Conservation (phyloP, 2,888 invertebrate species). For the Sicus ferrugineus region DNA sequence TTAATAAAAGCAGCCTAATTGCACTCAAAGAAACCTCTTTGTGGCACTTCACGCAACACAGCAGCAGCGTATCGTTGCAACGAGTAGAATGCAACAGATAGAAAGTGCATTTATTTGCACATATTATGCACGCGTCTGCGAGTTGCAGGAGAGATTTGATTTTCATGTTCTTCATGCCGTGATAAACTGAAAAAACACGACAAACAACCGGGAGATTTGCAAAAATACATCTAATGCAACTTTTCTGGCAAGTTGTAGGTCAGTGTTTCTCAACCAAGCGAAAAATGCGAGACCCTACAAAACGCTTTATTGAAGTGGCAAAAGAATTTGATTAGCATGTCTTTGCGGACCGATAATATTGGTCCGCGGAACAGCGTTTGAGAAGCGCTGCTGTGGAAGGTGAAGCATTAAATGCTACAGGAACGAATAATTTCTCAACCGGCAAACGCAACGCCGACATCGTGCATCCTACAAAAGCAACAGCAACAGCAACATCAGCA, state of each 20-base stretch:
- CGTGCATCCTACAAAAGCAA: background rate
- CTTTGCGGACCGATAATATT: background rate
- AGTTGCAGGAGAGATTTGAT: background rate
- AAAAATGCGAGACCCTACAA: no score
- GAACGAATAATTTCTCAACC: conserved; percentile 25
- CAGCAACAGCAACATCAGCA: conserved; percentile 14
- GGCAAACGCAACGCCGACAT: conserved; percentile 5
- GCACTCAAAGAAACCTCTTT: conserved; percentile 26
- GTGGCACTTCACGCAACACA: conserved; percentile 9
- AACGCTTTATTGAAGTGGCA: no score
- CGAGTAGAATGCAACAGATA: conserved; percentile 28
- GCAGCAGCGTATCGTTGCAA: background rate
- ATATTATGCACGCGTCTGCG: conserved; percentile 26
- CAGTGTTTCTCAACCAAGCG: no score
- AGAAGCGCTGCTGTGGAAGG: background rate
- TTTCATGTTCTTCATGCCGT: background rate
- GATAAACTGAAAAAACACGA: conserved; percentile 9
- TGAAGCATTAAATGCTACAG: conserved; percentile 24
- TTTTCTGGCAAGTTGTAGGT: background rate
- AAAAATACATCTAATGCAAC: conserved; percentile 6
- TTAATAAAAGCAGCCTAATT: conserved; percentile 36
- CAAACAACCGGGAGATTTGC: background rate
- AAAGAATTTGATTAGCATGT: no score
- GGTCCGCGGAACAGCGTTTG: background rate
- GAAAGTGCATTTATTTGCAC: conserved; percentile 35